Evolutionary conservation across 2,888 invertebrate species (phyloP).

Genomic region (Tenthredo notha): DNA sequence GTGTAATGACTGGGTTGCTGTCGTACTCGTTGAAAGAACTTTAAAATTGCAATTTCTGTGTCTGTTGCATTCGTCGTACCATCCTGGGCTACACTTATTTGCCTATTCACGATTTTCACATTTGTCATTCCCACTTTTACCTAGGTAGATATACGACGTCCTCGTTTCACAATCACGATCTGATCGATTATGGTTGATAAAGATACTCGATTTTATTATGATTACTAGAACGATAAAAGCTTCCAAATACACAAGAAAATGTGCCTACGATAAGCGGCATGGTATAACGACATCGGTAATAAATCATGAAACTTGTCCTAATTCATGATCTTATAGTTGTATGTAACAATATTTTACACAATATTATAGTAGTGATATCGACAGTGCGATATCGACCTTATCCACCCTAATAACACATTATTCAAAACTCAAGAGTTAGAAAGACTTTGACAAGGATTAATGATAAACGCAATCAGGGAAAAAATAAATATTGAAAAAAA

Average conservation of each 20-base stretch:
- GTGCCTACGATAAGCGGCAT: neutral
- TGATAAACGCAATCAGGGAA: neutral
- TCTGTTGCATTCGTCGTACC: neutral
- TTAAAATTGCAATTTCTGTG: slow-evolving; percentile 33
- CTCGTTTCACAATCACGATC: neutral
- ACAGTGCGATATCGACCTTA: neutral
- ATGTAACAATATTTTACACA: neutral
- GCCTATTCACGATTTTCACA: slow-evolving; percentile 5
- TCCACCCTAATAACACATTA: neutral
- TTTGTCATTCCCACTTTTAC: neutral
- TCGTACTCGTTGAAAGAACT: slow-evolving; percentile 34
- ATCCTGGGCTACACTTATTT: neutral
- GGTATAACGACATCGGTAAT: neutral
- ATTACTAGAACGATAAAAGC: neutral
- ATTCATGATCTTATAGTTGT: neutral
- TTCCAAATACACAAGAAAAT: too few species aligned
- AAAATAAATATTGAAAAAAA: neutral
- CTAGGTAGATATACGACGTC: neutral
- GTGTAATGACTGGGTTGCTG: slow-evolving; percentile 39
- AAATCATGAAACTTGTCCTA: neutral
- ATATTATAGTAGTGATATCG: neutral
- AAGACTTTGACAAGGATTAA: slow-evolving; percentile 9
- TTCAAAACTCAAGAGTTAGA: neutral
- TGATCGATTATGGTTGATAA: neutral
- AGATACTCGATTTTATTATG: neutral